Evolutionary conservation across 2,797 vertebrate genomes (phyloP).

Genomic region (Sternotherus odoratus): DNA sequence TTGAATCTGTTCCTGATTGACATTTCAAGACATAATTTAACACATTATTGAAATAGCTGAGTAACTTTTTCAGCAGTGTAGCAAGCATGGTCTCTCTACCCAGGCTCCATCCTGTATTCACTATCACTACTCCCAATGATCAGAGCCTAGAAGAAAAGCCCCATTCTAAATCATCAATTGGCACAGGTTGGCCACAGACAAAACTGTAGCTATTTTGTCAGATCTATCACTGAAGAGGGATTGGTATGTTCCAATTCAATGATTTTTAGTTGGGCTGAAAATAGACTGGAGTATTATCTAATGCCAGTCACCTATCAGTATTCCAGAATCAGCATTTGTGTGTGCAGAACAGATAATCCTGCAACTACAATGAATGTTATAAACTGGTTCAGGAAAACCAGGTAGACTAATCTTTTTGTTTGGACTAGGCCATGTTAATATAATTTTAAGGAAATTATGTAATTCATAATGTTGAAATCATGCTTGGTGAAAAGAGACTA

Average conservation of each 20-base stretch:
- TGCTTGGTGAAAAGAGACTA: too few species aligned
- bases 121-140: neutral
- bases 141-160: neutral
- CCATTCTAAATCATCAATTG: neutral
- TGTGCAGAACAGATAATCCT: too few species aligned
- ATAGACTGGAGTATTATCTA: neutral
- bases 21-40: neutral
- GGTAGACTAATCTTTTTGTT: too few species aligned
- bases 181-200: neutral
- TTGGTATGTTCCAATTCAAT: too few species aligned
- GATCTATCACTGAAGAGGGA: too few species aligned
- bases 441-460: too few species aligned
- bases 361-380: too few species aligned
- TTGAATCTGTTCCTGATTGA: neutral
- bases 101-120: neutral
- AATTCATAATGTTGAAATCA: too few species aligned
- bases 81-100: neutral
- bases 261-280: neutral
- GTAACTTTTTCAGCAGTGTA: neutral
- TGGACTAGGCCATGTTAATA: too few species aligned
- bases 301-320: neutral
- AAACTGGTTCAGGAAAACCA: too few species aligned
- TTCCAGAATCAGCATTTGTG: neutral
- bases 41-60: neutral
- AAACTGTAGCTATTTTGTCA: neutral